Percentiles rank a stretch among this genome's conserved stretches.
phyloP scores from a whole-genome alignment of 2,888 invertebrate species.

The Ectobius pallidus region DNA sequence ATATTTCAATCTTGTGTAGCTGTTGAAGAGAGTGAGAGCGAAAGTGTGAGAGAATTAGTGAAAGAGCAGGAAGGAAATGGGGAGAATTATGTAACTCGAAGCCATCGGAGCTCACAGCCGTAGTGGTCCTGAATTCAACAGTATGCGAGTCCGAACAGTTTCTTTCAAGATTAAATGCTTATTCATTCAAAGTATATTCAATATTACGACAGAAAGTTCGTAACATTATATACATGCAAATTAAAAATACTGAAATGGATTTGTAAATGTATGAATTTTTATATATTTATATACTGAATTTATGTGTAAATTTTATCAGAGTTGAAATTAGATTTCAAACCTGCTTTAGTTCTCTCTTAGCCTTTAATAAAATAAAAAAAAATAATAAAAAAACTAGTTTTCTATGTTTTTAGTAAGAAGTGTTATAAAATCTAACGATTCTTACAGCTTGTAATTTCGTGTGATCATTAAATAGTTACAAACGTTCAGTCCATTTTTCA shows the following conservation, averaged over 20 bases:
- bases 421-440: no score
- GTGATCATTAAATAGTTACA: no score
- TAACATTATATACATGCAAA: neutral
- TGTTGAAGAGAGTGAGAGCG: neutral
- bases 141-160: neutral
- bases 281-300: neutral
- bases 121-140: neutral
- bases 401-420: no score
- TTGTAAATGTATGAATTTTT: neutral
- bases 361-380: no score
- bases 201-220: neutral
- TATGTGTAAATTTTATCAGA: neutral
- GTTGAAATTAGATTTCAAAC: neutral
- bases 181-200: neutral
- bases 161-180: neutral
- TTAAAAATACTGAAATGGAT: neutral
- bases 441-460: no score
- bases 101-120: neutral
- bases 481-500: no score
- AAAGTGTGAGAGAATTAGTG: neutral
- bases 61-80: neutral
- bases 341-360: neutral
- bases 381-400: no score
- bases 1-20: neutral
- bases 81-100: neutral